A percentile compares a stretch with the other conserved stretches of the same genome.
phyloP scores from a whole-genome alignment of 2,113 vertebrate species.

The Platanista minor region DNA sequence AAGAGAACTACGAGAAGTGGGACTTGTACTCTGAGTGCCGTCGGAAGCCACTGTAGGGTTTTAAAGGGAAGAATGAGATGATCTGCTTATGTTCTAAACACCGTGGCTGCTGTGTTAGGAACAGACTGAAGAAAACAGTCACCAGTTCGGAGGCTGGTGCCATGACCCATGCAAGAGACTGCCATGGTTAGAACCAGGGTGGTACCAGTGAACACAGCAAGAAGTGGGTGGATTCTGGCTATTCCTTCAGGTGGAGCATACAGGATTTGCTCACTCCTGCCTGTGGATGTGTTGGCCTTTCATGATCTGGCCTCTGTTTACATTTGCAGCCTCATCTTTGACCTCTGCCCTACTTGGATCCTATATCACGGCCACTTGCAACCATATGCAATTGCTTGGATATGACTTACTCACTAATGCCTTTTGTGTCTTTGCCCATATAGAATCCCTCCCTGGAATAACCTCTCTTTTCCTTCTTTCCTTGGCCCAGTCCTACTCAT shows the following conservation, averaged over 20 bases:
- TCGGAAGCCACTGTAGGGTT: not conserved
- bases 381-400: not conserved
- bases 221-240: not conserved
- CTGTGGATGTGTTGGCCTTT: not conserved
- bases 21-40: not conserved
- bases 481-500: not conserved
- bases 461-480: not conserved
- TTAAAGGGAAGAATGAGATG: not conserved
- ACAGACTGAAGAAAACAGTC: not conserved
- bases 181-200: not conserved
- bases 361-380: not conserved
- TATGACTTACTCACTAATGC: not conserved
- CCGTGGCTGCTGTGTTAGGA: not conserved
- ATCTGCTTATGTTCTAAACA: not conserved
- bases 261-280: not conserved
- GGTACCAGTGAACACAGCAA: not conserved
- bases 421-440: not conserved
- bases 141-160: not conserved
- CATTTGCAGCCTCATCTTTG: not conserved
- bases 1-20: not conserved
- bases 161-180: fast-evolving
- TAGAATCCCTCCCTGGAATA: not conserved
- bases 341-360: not conserved
- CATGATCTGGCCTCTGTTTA: too few relatives aligned
- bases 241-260: too few relatives aligned